A percentile compares a stretch with the other conserved stretches of the same genome.
Conservation (phyloP, 2,797 vertebrate species). For the Sparus aurata region DNA sequence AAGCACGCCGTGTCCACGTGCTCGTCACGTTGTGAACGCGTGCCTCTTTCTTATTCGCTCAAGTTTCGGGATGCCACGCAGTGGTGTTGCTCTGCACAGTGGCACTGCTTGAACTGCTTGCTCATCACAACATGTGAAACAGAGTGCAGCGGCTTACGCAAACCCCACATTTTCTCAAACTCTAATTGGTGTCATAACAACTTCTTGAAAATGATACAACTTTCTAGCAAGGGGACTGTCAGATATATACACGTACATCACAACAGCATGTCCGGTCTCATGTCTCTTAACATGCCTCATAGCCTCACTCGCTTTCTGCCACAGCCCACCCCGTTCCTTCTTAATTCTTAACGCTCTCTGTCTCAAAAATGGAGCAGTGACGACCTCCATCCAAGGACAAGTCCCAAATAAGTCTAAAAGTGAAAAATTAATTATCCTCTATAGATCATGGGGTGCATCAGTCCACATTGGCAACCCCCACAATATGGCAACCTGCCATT, state of each 20-base stretch:
- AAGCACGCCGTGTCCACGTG: slow-evolving; percentile 45
- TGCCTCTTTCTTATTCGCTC: slow-evolving; percentile 33
- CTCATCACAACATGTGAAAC: slow-evolving; percentile 30
- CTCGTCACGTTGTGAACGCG: slow-evolving; percentile 29
- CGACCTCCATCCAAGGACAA: slow-evolving; percentile 79
- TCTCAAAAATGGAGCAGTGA: slow-evolving; percentile 68
- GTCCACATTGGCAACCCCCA: slow-evolving; percentile 60
- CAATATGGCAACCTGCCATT: slow-evolving; percentile 72
- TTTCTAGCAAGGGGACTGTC: neutral
- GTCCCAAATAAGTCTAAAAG: slow-evolving; percentile 80
- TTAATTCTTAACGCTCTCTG: slow-evolving; percentile 40
- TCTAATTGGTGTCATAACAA: neutral
- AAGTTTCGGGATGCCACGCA: slow-evolving; percentile 35
- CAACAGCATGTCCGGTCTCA: neutral
- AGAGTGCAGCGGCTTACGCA: neutral
- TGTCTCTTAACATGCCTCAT: slow-evolving; percentile 5
- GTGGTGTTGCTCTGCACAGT: slow-evolving; percentile 3
- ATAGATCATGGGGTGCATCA: slow-evolving; percentile 59
- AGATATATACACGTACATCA: neutral
- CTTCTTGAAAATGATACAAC: neutral
- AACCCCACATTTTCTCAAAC: neutral
- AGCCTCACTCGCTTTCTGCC: slow-evolving; percentile 28
- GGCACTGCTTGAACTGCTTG: slow-evolving; percentile 1
- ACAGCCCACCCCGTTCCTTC: neutral
- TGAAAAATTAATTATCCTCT: slow-evolving; percentile 81